These are phyloP conservation scores for Eublepharis macularius DNA, from an alignment of 2,113 vertebrate species.

Conservation along the genomic window DNA sequence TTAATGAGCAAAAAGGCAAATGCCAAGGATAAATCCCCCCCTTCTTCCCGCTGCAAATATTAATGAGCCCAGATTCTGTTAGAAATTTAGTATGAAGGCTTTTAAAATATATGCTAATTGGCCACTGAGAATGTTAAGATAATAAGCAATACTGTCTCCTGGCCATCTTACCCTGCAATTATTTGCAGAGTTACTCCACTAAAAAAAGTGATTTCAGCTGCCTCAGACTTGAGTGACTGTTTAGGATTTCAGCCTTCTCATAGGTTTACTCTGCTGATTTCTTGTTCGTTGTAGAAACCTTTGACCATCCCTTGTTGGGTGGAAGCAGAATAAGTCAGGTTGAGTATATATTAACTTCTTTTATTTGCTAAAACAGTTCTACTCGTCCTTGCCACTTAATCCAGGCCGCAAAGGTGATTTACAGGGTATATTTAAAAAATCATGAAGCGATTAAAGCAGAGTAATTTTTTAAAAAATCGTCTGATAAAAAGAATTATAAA, in stretches of 20 bases:
- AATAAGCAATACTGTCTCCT: background rate
- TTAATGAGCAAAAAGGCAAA: conserved; percentile 5
- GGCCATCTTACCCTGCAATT: too few relatives aligned
- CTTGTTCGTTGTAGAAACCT: background rate
- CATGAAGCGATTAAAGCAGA: too few relatives aligned
- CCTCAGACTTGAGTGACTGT: background rate
- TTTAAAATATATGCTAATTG: background rate
- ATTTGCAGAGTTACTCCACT: too few relatives aligned
- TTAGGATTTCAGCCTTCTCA: too few relatives aligned
- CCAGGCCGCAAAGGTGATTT: too few relatives aligned
- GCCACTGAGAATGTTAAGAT: background rate
- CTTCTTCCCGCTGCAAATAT: background rate
- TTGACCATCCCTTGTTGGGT: background rate
- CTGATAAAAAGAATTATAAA: too few relatives aligned
- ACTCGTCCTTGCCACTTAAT: too few relatives aligned
- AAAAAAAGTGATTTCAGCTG: too few relatives aligned
- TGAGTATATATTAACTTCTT: too few relatives aligned
- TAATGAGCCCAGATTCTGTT: background rate
- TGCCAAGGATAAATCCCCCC: background rate
- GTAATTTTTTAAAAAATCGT: too few relatives aligned
- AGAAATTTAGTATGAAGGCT: background rate
- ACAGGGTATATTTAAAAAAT: too few relatives aligned
- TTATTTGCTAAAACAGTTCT: background rate
- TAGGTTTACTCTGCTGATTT: too few relatives aligned
- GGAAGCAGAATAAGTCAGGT: background rate